Conservation (phyloP, 2,113 vertebrate species). For the Halichoeres trimaculatus region DNA sequence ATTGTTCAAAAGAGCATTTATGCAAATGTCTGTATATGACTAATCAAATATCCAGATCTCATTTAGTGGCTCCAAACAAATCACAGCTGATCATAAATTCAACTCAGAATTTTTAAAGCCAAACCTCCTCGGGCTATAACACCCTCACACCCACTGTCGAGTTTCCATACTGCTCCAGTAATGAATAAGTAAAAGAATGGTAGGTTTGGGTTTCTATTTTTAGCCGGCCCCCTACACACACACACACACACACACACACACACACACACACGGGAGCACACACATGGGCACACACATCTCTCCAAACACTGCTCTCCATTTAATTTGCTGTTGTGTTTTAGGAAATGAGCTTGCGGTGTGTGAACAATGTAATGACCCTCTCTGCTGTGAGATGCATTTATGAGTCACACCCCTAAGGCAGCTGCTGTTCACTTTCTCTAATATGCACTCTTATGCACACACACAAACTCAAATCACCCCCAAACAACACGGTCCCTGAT, state of each 20-base stretch:
- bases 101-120: constrained; percentile 51
- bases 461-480: constrained; percentile 42
- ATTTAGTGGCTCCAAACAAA: constrained; percentile 30
- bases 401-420: constrained; percentile 74
- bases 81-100: constrained; percentile 58
- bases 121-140: constrained; percentile 41
- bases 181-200: constrained; percentile 65
- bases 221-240: constrained; percentile 28
- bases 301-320: constrained; percentile 52
- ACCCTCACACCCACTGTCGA: constrained; percentile 21
- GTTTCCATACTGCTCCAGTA: constrained; percentile 41
- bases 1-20: background rate
- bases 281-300: background rate
- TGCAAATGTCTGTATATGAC: constrained; percentile 22
- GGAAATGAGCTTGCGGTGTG: constrained; percentile 78
- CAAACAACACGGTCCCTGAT: constrained; percentile 41
- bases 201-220: constrained; percentile 72
- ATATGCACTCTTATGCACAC: constrained; percentile 43
- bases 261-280: too few relatives aligned
- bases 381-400: constrained; percentile 75
- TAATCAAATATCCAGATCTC: constrained; percentile 18
- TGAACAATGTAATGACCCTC: constrained; percentile 81
- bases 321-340: constrained; percentile 80
- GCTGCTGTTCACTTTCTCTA: constrained; percentile 36
- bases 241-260: too few relatives aligned